phyloP scores from a whole-genome alignment of 2,888 invertebrate species.

The Minunthozetes semirufus region DNA sequence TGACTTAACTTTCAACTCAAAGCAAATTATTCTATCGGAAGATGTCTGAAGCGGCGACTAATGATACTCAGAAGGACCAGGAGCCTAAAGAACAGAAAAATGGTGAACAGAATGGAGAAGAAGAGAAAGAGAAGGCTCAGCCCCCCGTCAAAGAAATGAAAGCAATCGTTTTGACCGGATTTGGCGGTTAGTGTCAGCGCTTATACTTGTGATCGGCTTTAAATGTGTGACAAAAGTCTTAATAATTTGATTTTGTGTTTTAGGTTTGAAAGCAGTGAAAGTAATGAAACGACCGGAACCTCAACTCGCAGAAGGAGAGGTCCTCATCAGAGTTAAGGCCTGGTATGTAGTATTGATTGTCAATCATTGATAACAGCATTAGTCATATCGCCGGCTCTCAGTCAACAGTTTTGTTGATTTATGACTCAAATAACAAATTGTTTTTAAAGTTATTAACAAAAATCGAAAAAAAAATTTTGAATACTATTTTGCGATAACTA shows the following conservation, averaged over 20 bases:
- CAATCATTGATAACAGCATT: not conserved
- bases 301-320: conserved; percentile 54
- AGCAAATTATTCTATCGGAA: not conserved
- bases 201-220: too few relatives aligned
- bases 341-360: conserved; percentile 62
- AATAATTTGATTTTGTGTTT: not conserved
- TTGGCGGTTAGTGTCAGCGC: conserved; percentile 56
- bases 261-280: conserved; percentile 69
- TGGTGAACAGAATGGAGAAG: conserved; percentile 24
- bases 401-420: not conserved
- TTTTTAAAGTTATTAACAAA: not conserved
- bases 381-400: not conserved
- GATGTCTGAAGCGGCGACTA: conserved; percentile 14
- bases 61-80: not conserved
- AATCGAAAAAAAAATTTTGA: not conserved
- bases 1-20: not conserved
- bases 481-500: not conserved
- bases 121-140: conserved; percentile 4
- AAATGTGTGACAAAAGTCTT: not conserved
- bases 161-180: conserved; percentile 73
- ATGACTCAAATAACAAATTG: not conserved
- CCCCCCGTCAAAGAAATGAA: conserved; percentile 72
- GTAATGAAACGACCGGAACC: conserved; percentile 73
- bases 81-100: not conserved
- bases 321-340: conserved; percentile 73